These are phyloP conservation scores for Diarsia rubi DNA, from an alignment of 2,888 invertebrate species.

Conservation along the genomic window DNA sequence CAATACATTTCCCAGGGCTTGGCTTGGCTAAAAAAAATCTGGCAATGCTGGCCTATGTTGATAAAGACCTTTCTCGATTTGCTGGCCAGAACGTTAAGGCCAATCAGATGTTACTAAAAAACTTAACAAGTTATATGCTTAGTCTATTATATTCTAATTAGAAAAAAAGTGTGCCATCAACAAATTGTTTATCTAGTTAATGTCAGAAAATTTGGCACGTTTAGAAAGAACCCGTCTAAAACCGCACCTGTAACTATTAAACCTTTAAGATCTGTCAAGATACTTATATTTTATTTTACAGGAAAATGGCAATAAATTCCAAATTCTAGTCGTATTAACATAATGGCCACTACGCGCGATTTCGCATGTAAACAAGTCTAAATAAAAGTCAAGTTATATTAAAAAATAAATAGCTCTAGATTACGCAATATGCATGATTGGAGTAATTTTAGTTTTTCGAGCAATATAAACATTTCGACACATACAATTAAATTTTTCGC, in stretches of 20 bases:
- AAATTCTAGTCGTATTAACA: conserved; percentile 61
- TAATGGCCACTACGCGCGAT: conserved; percentile 69
- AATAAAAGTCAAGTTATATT: conserved; percentile 73
- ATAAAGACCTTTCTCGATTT: neutral
- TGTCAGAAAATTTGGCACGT: neutral
- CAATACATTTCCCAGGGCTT: too few species aligned
- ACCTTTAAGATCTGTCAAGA: conserved; percentile 28
- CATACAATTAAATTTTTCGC: conserved; percentile 71
- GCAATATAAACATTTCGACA: conserved; percentile 79
- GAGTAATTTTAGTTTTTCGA: conserved; percentile 73
- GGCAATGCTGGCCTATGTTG: too few species aligned
- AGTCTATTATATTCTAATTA: neutral
- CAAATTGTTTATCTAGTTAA: neutral
- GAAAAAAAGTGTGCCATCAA: neutral
- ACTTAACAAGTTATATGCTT: neutral
- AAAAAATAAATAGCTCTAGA: conserved; percentile 75
- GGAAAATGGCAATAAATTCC: conserved; percentile 60
- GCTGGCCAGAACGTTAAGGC: neutral
- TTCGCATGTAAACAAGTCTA: conserved; percentile 74
- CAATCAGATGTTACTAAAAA: neutral
- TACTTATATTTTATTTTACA: conserved; percentile 51
- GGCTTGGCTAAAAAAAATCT: too few species aligned
- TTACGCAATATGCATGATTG: conserved; percentile 76
- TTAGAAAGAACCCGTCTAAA: neutral
- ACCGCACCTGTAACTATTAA: conserved; percentile 11